phyloP scores from a whole-genome alignment of 2,113 vertebrate species.

The Delphinus delphis region DNA sequence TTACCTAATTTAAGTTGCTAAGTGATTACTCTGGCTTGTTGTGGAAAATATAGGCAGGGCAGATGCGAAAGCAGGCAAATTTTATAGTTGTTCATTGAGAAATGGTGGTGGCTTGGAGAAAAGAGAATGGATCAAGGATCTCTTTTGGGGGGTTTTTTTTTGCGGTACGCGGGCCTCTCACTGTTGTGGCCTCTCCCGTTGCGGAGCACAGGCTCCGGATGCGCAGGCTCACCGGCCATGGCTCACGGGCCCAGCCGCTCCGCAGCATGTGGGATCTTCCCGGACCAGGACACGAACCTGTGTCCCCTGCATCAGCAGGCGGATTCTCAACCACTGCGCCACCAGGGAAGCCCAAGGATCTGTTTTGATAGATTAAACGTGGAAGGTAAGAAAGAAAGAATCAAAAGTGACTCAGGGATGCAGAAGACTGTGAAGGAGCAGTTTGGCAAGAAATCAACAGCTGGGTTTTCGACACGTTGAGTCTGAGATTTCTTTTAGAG shows the following conservation, averaged over 20 bases:
- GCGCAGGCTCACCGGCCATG: too few relatives aligned
- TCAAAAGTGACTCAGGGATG: background rate
- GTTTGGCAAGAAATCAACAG: background rate
- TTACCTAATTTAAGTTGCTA: background rate
- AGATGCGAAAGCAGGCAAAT: background rate
- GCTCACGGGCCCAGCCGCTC: too few relatives aligned
- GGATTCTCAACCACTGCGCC: too few relatives aligned
- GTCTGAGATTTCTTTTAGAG: background rate
- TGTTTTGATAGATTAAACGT: background rate
- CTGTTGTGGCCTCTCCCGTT: too few relatives aligned
- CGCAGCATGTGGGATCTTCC: too few relatives aligned
- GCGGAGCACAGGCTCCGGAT: too few relatives aligned
- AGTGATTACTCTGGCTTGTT: background rate
- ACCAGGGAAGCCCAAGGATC: background rate
- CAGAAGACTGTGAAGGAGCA: background rate
- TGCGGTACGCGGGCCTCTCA: too few relatives aligned
- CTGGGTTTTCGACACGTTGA: background rate
- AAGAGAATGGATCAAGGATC: background rate
- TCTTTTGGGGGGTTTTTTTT: background rate
- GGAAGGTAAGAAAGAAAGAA: background rate
- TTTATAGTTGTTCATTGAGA: background rate
- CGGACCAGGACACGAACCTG: too few relatives aligned
- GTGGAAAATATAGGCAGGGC: background rate
- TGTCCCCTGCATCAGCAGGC: too few relatives aligned
- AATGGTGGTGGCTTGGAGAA: background rate